Percentiles rank a stretch among this genome's conserved stretches.
phyloP scores from a whole-genome alignment of 2,797 vertebrate species.

The Alectoris magna region DNA sequence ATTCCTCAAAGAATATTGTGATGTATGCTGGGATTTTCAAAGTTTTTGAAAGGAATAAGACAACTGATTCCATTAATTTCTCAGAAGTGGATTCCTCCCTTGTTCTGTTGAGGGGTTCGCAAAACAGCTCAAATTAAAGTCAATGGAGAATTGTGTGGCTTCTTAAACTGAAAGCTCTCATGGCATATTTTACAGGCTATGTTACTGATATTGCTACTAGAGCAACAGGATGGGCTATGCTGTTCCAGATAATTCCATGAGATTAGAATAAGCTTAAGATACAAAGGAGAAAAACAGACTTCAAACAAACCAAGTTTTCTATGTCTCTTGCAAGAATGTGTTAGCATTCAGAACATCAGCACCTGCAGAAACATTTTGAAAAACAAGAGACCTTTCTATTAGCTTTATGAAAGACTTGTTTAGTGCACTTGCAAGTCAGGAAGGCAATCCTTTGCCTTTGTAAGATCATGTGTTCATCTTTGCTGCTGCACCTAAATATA shows the following conservation, averaged over 20 bases:
- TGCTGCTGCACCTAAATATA: background rate
- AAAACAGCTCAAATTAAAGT: background rate
- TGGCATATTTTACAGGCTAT: background rate
- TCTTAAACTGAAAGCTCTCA: background rate
- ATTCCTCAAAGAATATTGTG: constrained; percentile 25
- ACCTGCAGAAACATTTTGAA: background rate
- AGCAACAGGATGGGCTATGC: background rate
- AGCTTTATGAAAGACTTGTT: background rate
- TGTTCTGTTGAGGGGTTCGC: background rate
- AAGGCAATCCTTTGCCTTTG: background rate
- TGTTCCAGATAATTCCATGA: background rate
- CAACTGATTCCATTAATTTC: constrained; percentile 8
- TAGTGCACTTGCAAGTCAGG: background rate
- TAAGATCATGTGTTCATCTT: background rate
- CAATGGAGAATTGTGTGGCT: background rate
- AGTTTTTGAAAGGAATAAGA: constrained; percentile 8
- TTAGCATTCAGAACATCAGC: background rate
- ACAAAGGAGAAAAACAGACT: background rate
- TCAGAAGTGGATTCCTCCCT: background rate
- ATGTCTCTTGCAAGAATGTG: background rate
- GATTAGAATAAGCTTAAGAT: background rate
- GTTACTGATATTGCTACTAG: background rate
- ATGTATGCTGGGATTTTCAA: background rate
- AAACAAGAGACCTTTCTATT: background rate
- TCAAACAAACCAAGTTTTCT: background rate